These are phyloP conservation scores for Protaetia brevitarsis DNA, from an alignment of 1,140 invertebrate genomes.

Conservation along the genomic window DNA sequence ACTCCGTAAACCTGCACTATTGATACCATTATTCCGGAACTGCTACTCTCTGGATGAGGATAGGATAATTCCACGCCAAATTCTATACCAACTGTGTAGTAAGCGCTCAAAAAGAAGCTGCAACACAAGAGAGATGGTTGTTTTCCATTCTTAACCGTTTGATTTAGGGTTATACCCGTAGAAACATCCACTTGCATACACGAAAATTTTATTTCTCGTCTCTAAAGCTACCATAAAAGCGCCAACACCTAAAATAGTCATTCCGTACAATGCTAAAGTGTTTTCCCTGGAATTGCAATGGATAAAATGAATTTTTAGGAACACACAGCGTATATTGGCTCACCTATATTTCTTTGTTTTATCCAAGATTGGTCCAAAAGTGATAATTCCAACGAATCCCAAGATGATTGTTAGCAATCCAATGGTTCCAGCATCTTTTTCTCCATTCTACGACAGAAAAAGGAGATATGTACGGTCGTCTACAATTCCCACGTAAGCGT, in stretches of 20 bases:
- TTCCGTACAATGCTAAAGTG: conserved; percentile 28
- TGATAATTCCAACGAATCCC: conserved; percentile 67
- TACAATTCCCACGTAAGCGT: no score
- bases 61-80: conserved; percentile 38
- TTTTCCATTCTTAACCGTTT: conserved; percentile 23
- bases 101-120: conserved; percentile 36
- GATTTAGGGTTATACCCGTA: conserved; percentile 39
- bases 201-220: conserved; percentile 29
- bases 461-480: no score
- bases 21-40: conserved; percentile 35
- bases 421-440: conserved; percentile 49
- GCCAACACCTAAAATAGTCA: conserved; percentile 27
- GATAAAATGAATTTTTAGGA: no score
- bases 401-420: conserved; percentile 60
- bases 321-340: no score
- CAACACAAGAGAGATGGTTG: conserved; percentile 50
- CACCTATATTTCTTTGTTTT: conserved; percentile 57
- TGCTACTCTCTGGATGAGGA: conserved; percentile 35
- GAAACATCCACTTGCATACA: conserved; percentile 28
- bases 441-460: conserved; percentile 41
- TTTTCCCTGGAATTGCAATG: conserved; percentile 34
- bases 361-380: conserved; percentile 68
- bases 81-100: conserved; percentile 36
- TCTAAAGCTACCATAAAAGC: conserved; percentile 32
- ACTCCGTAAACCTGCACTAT: conserved; percentile 35